Evolutionary conservation across 2,797 vertebrate genomes (phyloP).

Genomic region (Heliangelus exortis): DNA sequence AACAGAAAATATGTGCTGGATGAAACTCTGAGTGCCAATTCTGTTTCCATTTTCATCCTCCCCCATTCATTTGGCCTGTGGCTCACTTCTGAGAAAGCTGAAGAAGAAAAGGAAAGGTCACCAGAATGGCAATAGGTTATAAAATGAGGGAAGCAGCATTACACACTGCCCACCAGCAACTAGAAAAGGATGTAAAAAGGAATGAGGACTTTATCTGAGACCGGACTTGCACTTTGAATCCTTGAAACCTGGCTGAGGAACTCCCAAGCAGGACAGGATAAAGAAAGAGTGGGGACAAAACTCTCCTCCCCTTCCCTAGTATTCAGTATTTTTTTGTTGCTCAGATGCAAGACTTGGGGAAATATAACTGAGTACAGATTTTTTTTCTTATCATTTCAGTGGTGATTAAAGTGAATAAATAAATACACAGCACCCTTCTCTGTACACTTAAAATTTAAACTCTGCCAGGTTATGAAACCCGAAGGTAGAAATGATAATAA

Average conservation of each 20-base stretch:
- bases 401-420: constrained; percentile 14
- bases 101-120: constrained; percentile 48
- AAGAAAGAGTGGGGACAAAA: not conserved
- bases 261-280: not conserved
- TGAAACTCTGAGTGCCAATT: not conserved
- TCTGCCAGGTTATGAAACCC: not conserved
- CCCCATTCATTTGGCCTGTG: not conserved
- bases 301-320: not conserved
- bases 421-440: not conserved
- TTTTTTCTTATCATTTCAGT: not conserved
- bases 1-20: constrained; percentile 25
- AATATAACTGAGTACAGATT: not conserved
- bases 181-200: not conserved
- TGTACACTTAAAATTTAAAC: not conserved
- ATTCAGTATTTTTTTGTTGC: not conserved
- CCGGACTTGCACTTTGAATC: not conserved
- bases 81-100: not conserved
- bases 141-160: not conserved
- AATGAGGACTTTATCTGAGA: not conserved
- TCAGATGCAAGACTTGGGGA: not conserved
- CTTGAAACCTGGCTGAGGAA: not conserved
- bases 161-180: not conserved
- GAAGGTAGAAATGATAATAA: not conserved
- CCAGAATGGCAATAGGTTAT: not conserved
- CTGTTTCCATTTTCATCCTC: constrained; percentile 16